A percentile compares a stretch with the other conserved stretches of the same genome.
These are phyloP conservation scores for Sebastes umbrosus DNA, from an alignment of 2,797 vertebrate genomes.

Conservation along the genomic window DNA sequence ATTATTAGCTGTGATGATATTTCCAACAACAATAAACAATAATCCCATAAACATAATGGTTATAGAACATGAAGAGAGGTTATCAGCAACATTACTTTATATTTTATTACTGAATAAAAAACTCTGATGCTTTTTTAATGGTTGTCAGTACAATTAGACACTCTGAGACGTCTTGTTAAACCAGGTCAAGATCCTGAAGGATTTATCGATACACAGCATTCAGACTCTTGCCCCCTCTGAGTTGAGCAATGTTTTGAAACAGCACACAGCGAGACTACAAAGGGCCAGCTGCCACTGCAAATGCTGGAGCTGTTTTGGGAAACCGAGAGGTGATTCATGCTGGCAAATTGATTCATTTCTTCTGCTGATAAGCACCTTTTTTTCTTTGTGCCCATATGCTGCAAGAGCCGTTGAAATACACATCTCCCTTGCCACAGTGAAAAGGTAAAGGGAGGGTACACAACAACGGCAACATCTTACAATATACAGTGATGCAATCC, in stretches of 20 bases:
- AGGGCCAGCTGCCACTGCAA: slow-evolving; percentile 56
- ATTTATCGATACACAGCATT: slow-evolving; percentile 49
- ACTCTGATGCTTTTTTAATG: neutral
- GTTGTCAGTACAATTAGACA: neutral
- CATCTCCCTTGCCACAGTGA: neutral
- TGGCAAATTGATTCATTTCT: slow-evolving; percentile 75
- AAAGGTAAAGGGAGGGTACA: slow-evolving; percentile 7
- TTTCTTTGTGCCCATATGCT: slow-evolving; percentile 33
- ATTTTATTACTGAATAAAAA: neutral
- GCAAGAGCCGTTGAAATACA: slow-evolving; percentile 21
- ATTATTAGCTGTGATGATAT: neutral
- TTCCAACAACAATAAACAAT: neutral
- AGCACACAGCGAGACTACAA: slow-evolving; percentile 48
- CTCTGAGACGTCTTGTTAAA: neutral
- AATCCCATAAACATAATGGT: neutral
- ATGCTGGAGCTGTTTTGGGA: slow-evolving; percentile 59
- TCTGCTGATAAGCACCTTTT: slow-evolving; percentile 59
- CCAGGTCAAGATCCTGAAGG: slow-evolving; percentile 8
- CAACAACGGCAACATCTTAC: slow-evolving; percentile 5
- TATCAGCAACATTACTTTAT: neutral
- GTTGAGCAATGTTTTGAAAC: slow-evolving; percentile 3
- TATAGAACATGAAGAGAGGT: neutral
- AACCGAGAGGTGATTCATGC: slow-evolving; percentile 60
- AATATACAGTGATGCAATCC: neutral
- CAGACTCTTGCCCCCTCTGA: slow-evolving; percentile 5